Evolutionary conservation across 1,140 invertebrate genomes (phyloP), one percentile per base, ranked within the genome.

Genomic region (Cydia fagiglandana): DNA sequence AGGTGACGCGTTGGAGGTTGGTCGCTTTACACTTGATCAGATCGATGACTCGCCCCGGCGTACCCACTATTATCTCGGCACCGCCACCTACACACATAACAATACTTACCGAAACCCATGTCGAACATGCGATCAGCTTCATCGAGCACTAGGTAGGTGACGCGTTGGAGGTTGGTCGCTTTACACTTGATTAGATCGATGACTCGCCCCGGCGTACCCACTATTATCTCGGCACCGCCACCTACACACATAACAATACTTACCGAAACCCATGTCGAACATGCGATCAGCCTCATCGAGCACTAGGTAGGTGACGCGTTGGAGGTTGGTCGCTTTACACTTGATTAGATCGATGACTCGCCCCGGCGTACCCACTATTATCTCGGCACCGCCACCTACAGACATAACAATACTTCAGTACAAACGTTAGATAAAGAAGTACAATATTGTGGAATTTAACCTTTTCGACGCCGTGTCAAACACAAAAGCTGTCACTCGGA

Each of bases 111-210:
- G 94, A 99, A 99, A 56, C 99, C 99, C 96, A 99, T 98, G 84
- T 99, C 98, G 90, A 99, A 99, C 99, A 99, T 99, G 83, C 98
- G 94, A 89, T 99, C 99, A 2, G 99, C 99, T 93, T 99, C 99
- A 91, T 99, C 99, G 17, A 99, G 95, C 20, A 99, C 98, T n/a
- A 99, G 93, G 93, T 98, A 99, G 0, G 99, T 99, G 2, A 99
- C 98, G 74, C 98, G 91, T 64, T 94, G 91, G 70, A 99, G 93
- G 94, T 98, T 99, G 1, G 98, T 99, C 0, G 98, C 97, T 89
- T 98, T 99, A 92, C 98, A 98, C 93, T 99, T 99, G 15, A 99
- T 96, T 84, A 99, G 95, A 93, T 99, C 99, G 82, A 99, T 99
- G 93, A 99, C 97, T 82, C 99, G 94, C 30, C 99, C 99, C 50